Percentiles rank a stretch among this genome's conserved stretches.
These are phyloP conservation scores for Salvelinus fontinalis DNA, from an alignment of 2,113 vertebrate species.

Conservation along the genomic window DNA sequence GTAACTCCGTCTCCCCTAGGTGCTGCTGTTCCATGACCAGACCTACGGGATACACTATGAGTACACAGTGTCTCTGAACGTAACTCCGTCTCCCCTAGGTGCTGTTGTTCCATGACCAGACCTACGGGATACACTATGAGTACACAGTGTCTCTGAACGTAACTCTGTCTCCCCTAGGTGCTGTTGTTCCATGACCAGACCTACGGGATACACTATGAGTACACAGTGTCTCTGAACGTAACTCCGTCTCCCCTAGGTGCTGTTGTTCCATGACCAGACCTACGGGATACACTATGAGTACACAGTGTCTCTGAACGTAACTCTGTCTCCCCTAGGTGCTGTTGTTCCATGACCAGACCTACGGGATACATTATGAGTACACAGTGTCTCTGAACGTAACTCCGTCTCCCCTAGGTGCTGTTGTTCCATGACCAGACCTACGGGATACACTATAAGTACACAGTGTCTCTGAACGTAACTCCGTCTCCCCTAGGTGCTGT, in stretches of 20 bases:
- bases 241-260: constrained; percentile 74
- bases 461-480: too few relatives aligned
- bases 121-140: constrained; percentile 87
- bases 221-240: constrained; percentile 58
- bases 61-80: too few relatives aligned
- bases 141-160: constrained; percentile 68
- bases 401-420: constrained; percentile 78
- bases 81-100: too few relatives aligned
- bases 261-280: constrained; percentile 95
- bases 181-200: constrained; percentile 95
- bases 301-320: constrained; percentile 43
- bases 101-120: too few relatives aligned
- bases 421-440: constrained; percentile 96
- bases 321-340: constrained; percentile 78
- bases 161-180: constrained; percentile 72
- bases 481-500: constrained; percentile 78
- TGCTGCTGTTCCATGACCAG: too few relatives aligned
- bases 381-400: constrained; percentile 38
- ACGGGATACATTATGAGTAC: constrained; percentile 96
- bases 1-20: too few relatives aligned
- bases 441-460: constrained; percentile 96
- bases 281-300: constrained; percentile 97
- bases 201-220: constrained; percentile 96
- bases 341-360: constrained; percentile 94
- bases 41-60: too few relatives aligned